A percentile compares a stretch with the other conserved stretches of the same genome.
These are phyloP conservation scores for Xestia rhomboidea DNA, from an alignment of 2,888 invertebrate genomes.

Conservation along the genomic window DNA sequence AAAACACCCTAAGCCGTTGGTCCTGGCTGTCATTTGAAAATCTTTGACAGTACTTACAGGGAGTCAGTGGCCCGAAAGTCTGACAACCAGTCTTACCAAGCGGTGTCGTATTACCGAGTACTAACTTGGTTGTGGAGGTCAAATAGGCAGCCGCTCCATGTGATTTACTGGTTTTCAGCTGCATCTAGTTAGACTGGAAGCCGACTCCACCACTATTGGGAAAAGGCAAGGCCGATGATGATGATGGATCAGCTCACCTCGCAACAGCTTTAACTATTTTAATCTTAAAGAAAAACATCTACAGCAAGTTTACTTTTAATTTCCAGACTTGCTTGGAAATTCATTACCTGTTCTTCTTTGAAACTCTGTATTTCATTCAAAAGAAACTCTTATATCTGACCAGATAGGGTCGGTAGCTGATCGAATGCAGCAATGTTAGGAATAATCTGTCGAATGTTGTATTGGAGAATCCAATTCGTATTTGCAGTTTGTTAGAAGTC, in stretches of 20 bases:
- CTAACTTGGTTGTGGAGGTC: not conserved
- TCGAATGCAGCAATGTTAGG: conserved; percentile 10
- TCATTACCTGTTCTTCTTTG: conserved; percentile 15
- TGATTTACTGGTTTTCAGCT: no score
- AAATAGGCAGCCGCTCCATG: no score
- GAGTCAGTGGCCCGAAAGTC: not conserved
- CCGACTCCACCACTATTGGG: no score
- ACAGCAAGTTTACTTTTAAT: conserved; percentile 22
- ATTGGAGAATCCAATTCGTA: conserved; percentile 27
- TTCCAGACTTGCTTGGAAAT: conserved; percentile 34
- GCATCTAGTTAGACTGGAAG: not conserved
- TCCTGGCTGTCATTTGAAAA: no score
- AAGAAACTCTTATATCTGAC: conserved; percentile 11
- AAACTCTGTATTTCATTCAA: conserved; percentile 20
- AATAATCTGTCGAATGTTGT: conserved; percentile 9
- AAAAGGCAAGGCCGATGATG: not conserved
- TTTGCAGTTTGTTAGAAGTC: conserved; percentile 4
- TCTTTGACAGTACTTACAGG: no score
- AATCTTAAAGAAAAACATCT: no score
- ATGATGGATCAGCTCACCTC: no score
- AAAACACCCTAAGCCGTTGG: no score
- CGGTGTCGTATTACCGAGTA: not conserved
- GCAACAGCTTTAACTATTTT: no score
- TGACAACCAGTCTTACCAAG: not conserved
- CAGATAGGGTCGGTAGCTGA: conserved; percentile 4